Percentiles rank a stretch among this genome's conserved stretches.
Conservation (phyloP, 2,797 vertebrate genomes). For the Myotis pilosus region DNA sequence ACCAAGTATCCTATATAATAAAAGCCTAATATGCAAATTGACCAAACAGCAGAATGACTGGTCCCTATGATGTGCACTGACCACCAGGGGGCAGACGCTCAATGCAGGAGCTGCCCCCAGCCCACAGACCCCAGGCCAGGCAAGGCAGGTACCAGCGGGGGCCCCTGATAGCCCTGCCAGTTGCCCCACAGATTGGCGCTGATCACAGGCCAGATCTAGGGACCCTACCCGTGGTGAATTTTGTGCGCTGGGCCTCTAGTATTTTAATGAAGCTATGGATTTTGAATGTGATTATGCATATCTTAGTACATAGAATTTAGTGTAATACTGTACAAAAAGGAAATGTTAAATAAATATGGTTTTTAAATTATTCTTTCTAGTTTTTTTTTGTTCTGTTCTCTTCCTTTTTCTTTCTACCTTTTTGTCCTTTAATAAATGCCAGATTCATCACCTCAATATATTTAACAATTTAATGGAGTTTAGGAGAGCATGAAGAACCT, state of each 20-base stretch:
- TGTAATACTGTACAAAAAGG: neutral
- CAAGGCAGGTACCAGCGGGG: no score
- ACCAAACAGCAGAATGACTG: no score
- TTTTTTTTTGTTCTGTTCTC: neutral
- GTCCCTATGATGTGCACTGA: no score
- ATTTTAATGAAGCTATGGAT: neutral
- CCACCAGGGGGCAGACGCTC: no score
- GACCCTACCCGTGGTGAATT: no score
- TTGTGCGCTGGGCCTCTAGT: no score
- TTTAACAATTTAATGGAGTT: neutral
- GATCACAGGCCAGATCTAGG: no score
- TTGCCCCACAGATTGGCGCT: no score
- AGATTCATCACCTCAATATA: neutral
- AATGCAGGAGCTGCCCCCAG: no score
- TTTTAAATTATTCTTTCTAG: neutral
- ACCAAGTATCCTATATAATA: no score
- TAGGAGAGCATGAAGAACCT: neutral
- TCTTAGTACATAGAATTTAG: neutral
- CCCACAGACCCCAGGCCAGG: no score
- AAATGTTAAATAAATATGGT: neutral
- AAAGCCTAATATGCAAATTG: no score
- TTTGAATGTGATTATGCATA: neutral
- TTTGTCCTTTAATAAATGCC: neutral
- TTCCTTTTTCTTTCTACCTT: neutral
- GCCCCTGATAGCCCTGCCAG: accelerated